Evolutionary conservation across 2,113 vertebrate genomes (phyloP), one percentile per base, ranked within the genome.

Genomic region (Leucosticte australis): DNA sequence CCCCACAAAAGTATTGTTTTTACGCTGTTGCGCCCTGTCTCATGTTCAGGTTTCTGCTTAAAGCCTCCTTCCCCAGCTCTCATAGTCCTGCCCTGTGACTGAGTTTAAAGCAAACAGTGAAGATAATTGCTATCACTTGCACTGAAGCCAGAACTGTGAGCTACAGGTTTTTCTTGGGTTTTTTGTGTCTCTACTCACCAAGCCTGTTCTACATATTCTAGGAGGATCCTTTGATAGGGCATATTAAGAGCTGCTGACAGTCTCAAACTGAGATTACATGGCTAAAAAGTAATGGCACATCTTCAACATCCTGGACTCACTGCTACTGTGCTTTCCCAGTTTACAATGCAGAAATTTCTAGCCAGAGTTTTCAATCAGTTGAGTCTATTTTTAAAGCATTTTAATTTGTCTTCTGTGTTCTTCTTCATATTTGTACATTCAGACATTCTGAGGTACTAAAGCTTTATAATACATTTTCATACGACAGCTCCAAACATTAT

Each of bases 241-340:
- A 49, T 46, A 83, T 94, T 95, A 95, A 91, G 46, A 79, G 67
- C 39, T 91, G 84, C 39, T 95, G 90, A 94, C 78, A 91, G 44
- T 53, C 42, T 83, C 31, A 79, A 31, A 76, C 23, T 52, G 69
- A 79, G 56, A 77, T 49, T 49, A 83, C 49, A 13, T 20, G 31
- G 47, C 12, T 49, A 56, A 77, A 68, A 83, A 15, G 13, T 75
- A 91, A 85, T 47, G 63, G 55, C 42, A 74, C 10, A 20, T 83
- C 53, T 57, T 96, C 67, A 94, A 5, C 1, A 31, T 56, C 47
- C 35, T 3, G 1, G 37, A 20, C 46, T 92, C 27, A 39, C 22
- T 83, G 42, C 59, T 76, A 39, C 52, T 74, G 33, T 59, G 24
- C 6, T 11, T 70, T 93, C 42, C 70, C 37, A 30, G 26, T 68